Base-by-base conservation (phyloP, 2,113 vertebrate genomes). In the Anoplopoma fimbria region DNA sequence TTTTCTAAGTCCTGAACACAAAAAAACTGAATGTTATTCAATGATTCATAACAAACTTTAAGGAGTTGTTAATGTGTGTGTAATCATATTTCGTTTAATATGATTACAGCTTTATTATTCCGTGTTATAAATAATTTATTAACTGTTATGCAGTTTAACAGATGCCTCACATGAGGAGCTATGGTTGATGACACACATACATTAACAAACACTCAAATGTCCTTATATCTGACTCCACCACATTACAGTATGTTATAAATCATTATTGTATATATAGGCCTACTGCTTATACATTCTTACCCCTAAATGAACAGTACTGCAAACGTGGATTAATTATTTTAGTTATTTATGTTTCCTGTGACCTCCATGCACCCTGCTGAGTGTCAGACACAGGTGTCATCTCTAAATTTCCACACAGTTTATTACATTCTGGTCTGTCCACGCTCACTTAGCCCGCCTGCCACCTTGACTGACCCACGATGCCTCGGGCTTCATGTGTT, bases 401-500 rank as follows among this genome's bases (percentile, higher is more conserved):
- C 60, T 67, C 15, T 23, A 62, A 55, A 72, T 74, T 69, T 33
- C 49, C 49, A 40, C 25, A 36, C 27, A 65, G 27, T 25, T 53
- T 36, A n/a, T 27, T 38, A 42, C 9, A 34, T 65, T 64, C 63
- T 38, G 9, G 62, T 27, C 68, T 53, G 69, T 57, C 58, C 53
- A 1, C 4, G 21, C 6, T 67, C 55, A 38, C 40, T 65, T 69
- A 21, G 51, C 19, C 68, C 64, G 17, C 57, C 69, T 13, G 51
- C 67, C 75, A 49, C 82, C 58, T 69, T 38, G 38, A 45, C 67
- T 77, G 70, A 79, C 82, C 81, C 77, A 27, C 4, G 12, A 64
- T 73, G 70, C 58, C 75, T 73, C 51, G 45, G 69, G 75, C 68
- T 87, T 89, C 23, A 84, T 69, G 38, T 49, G 89, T 92, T 91